These are phyloP conservation scores for Eupithecia subumbrata DNA, from an alignment of 2,888 invertebrate species.

Conservation along the genomic window DNA sequence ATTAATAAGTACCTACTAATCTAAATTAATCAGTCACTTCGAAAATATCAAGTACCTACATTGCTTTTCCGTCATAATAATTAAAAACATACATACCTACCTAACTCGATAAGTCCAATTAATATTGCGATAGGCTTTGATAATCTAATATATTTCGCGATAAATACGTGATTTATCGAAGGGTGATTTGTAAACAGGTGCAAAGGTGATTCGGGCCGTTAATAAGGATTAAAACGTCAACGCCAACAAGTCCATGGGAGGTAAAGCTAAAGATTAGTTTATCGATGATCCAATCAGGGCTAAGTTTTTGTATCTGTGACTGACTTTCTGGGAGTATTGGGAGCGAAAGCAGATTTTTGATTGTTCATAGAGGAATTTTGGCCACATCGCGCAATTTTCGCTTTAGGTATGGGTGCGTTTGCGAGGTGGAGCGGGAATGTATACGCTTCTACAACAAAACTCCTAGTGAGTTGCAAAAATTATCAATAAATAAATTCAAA, in stretches of 20 bases:
- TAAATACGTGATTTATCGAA: neutral
- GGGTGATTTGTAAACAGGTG: neutral
- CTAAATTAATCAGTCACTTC: neutral
- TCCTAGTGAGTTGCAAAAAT: too few relatives aligned
- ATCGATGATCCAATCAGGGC: neutral
- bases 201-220: neutral
- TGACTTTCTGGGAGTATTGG: too few relatives aligned
- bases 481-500: too few relatives aligned
- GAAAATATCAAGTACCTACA: neutral
- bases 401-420: too few relatives aligned
- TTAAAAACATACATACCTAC: neutral
- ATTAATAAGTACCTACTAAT: neutral
- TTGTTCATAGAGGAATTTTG: too few relatives aligned
- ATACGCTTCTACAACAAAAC: too few relatives aligned
- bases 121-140: conserved; percentile 2
- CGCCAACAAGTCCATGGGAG: neutral
- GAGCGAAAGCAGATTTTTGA: too few relatives aligned
- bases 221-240: neutral
- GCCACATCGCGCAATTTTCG: too few relatives aligned
- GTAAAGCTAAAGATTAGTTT: neutral
- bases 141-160: neutral
- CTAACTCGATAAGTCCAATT: neutral
- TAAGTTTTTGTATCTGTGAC: neutral
- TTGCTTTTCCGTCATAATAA: neutral
- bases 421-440: too few relatives aligned